Evolutionary conservation across 1,140 invertebrate species (phyloP).

Genomic region (Dinothrombium tinctorium): DNA sequence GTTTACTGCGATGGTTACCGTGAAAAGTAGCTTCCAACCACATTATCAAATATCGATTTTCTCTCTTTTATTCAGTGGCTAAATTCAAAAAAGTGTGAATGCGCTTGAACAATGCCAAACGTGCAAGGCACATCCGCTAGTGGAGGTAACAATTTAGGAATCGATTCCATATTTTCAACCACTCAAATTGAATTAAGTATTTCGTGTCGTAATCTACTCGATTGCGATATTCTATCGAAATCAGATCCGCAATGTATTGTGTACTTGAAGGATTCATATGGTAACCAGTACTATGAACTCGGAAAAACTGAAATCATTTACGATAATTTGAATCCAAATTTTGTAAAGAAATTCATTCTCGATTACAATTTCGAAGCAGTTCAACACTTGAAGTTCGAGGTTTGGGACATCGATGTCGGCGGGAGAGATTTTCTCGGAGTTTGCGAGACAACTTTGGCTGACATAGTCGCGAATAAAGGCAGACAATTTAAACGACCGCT

Average conservation of each 20-base stretch:
- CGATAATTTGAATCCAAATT: slow-evolving; percentile 29
- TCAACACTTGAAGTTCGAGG: slow-evolving; percentile 19
- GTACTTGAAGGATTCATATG: slow-evolving; percentile 14
- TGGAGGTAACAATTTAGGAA: too few species aligned
- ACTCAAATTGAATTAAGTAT: slow-evolving; percentile 9
- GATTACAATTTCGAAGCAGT: slow-evolving; percentile 30
- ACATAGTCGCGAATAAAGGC: slow-evolving; percentile 24
- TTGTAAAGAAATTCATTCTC: slow-evolving; percentile 27
- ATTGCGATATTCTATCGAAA: slow-evolving; percentile 30
- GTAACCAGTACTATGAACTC: slow-evolving; percentile 17
- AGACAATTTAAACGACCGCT: slow-evolving; percentile 18
- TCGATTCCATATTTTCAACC: too few species aligned
- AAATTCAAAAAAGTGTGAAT: too few species aligned
- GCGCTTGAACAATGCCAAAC: too few species aligned
- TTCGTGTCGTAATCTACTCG: slow-evolving; percentile 26
- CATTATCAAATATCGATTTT: too few species aligned
- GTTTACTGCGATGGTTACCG: too few species aligned
- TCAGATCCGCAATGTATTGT: slow-evolving; percentile 34
- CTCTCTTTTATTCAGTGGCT: too few species aligned
- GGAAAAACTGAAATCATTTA: slow-evolving; percentile 28
- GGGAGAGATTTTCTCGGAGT: slow-evolving; percentile 28
- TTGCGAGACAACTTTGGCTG: slow-evolving; percentile 26
- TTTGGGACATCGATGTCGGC: slow-evolving; percentile 16
- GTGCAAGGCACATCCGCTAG: too few species aligned
- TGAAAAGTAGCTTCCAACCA: too few species aligned